Evolutionary conservation across 2,888 invertebrate genomes (phyloP), one percentile per base, ranked within the genome.

Genomic region (Drosophila putrida): DNA sequence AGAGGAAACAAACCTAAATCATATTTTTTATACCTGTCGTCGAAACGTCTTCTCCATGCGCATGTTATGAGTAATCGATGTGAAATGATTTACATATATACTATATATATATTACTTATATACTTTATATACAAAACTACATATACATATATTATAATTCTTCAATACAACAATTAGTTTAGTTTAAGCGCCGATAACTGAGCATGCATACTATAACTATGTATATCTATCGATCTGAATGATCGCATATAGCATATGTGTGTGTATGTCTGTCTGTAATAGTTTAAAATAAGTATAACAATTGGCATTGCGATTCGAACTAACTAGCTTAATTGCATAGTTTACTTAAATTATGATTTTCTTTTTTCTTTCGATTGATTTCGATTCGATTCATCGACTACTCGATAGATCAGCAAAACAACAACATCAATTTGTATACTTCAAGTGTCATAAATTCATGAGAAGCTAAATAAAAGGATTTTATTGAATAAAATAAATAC

Each of bases 291-390:
- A 64, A 54, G 50, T 66, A 70, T 47, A 61, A 55, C 55, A 70
- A 70, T 66, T 70, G 69, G 69, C 69, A 69, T 50, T 49, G 49
- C 60, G 46, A 36, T 41, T 50, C 39, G 11, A 38, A 60, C 43
- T 60, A 53, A 66, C 39, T 69, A 69, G 66, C 69, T 66, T 66
- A 65, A 69, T 66, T 55, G 70, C 70, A 54, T 61, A 70, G 60
- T 61, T 67, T 61, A 67, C 57, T 61, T 70, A 66, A 70, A 61
- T 39, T 39, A 31, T 20, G 15, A n/a, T n/a, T n/a, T n/a, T n/a
- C n/a, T n/a, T n/a, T 55, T 59, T 20, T 20, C 15, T 55, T 39
- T 54, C n/a, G 15, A 44, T 46, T 60, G 28, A 47, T 31, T 46
- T 11, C 15, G 46, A 41, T 59, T 43, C 35, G 11, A 35, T 50